phyloP scores from a whole-genome alignment of 2,888 invertebrate genomes.

The Drosophila setosimentum region DNA sequence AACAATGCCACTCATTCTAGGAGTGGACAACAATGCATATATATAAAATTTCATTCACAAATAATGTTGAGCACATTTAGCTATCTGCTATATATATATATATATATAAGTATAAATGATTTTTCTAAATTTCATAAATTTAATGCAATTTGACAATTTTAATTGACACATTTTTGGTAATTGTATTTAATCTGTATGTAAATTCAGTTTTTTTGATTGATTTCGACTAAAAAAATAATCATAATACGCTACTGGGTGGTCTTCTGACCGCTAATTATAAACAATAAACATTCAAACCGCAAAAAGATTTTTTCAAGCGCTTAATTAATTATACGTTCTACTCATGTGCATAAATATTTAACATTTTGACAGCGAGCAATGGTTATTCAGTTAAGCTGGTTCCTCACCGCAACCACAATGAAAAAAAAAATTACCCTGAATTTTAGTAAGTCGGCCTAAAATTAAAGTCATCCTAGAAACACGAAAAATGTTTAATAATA shows the following conservation, averaged over 20 bases:
- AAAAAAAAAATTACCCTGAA: too few relatives aligned
- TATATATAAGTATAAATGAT: background rate
- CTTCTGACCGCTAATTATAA: background rate
- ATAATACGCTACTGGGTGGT: background rate
- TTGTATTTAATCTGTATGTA: background rate
- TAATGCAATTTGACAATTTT: background rate
- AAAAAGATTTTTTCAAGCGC: background rate
- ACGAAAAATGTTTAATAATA: background rate
- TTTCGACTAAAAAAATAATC: background rate
- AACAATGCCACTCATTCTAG: background rate
- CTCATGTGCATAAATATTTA: background rate
- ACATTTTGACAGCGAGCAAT: slow-evolving; percentile 1
- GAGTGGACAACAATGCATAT: background rate
- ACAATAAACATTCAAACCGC: background rate
- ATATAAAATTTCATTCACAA: background rate
- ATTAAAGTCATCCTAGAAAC: background rate
- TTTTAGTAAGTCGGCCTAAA: background rate
- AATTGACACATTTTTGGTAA: background rate
- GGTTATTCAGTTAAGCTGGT: background rate
- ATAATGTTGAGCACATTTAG: background rate
- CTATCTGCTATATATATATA: background rate
- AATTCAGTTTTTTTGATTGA: background rate
- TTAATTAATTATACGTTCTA: slow-evolving; percentile 9
- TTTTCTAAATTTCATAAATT: background rate
- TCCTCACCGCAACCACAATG: background rate